Evolutionary conservation across 2,888 invertebrate genomes (phyloP), one percentile per base, ranked within the genome.

Genomic region (Oligia latruncula): DNA sequence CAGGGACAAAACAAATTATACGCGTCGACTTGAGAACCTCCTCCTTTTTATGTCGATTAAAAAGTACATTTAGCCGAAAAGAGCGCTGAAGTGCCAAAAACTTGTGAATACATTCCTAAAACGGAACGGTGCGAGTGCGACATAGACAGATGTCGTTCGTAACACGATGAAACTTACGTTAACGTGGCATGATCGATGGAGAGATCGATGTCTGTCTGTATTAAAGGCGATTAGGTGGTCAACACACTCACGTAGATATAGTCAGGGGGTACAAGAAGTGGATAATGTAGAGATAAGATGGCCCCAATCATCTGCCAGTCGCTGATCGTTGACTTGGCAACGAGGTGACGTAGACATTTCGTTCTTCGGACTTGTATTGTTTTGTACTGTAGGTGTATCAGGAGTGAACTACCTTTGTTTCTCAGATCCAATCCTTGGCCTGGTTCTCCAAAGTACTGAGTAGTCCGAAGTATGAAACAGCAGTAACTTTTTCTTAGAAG

Each of bases 231-330:
- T 81, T 79, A 78, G 29, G 9, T 64, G 60, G 23, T 49, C 55
- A 71, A 46, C 58, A 29, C 13, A 49, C 17, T 62, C 81, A 49
- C 62, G 62, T 79, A 64, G 23, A n/a, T 15, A 15, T 29, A 49
- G 79, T 68, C 15, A 71, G n/a, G 77, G 40, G 49, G 43, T 66
- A 79, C 73, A 29, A 55, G 87, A 70, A 79, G 79, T 83, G 74
- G 55, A 82, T 82, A 86, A 74, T 72, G 65, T 67, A 65, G 71
- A 49, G 55, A 82, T 78, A 52, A 64, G 35, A 43, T 81, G 67
- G 15, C 35, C 55, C n/a, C 70, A 77, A 77, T 77, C 65, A 73
- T 73, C 62, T 74, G 64, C n/a, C 62, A 43, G 17, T 35, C 23
- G 64, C 62, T 55, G 35, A 62, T 68, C 52, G 67, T 82, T 55